A percentile compares a stretch with the other conserved stretches of the same genome.
These are phyloP conservation scores for Drosophila seclusa DNA, from an alignment of 2,888 invertebrate genomes.

Conservation along the genomic window DNA sequence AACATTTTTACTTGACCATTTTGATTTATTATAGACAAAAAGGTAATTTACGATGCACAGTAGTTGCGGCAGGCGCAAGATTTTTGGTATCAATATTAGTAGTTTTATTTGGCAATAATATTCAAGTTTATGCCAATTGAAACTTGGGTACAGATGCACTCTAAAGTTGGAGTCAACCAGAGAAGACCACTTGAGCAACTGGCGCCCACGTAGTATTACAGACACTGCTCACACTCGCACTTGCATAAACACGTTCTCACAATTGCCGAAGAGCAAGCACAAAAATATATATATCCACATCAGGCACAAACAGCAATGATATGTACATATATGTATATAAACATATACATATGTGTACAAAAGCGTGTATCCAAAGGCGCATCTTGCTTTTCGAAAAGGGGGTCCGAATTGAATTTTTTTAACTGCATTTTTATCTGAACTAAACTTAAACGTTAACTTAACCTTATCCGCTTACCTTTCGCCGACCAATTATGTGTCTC, in stretches of 20 bases:
- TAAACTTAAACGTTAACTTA: neutral
- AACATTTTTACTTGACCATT: neutral
- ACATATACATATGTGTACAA: neutral
- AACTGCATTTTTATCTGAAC: neutral
- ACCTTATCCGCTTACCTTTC: neutral
- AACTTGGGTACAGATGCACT: neutral
- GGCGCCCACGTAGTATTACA: conserved; percentile 2
- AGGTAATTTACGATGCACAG: neutral
- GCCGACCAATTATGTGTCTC: neutral
- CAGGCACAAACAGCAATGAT: neutral
- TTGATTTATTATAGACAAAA: neutral
- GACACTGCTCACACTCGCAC: conserved; percentile 1
- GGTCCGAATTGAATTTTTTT: neutral
- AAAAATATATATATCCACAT: neutral
- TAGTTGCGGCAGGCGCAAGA: neutral
- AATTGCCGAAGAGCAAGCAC: conserved; percentile 2
- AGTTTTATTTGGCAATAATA: neutral
- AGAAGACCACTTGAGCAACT: neutral
- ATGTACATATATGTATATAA: neutral
- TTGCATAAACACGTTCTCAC: conserved; percentile 6
- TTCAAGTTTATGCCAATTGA: neutral
- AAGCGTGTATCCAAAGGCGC: neutral
- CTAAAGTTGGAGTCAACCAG: neutral
- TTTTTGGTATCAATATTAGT: neutral
- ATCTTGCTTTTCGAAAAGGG: neutral